Conservation (phyloP, 2,888 invertebrate species). For the Dasypogon diadema region DNA sequence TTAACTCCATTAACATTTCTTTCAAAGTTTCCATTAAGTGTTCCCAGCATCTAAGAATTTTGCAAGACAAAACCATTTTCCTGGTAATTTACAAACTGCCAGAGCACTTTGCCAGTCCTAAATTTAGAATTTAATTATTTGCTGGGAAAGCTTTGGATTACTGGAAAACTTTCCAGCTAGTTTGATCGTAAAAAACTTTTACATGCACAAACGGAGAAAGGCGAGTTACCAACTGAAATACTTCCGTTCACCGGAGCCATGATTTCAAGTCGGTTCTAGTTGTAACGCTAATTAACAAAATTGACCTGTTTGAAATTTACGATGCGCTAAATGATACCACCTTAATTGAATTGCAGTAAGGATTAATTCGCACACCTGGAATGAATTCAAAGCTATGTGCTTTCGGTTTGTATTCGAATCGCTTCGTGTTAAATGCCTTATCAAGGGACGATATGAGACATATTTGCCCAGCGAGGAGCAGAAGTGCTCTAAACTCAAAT, state of each 20-base stretch:
- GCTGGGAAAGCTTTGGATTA: not conserved
- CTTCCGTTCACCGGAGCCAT: not conserved
- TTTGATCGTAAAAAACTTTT: slow-evolving; percentile 14
- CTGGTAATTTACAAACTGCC: slow-evolving; percentile 15
- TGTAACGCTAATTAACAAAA: slow-evolving; percentile 16
- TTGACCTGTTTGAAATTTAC: slow-evolving; percentile 26
- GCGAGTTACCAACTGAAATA: not conserved
- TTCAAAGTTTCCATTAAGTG: slow-evolving; percentile 6
- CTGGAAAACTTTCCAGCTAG: slow-evolving; percentile 19
- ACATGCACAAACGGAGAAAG: not conserved
- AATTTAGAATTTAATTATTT: slow-evolving; percentile 34
- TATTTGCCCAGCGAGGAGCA: too few species aligned
- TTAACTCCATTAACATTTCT: slow-evolving; percentile 25
- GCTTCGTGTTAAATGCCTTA: too few species aligned
- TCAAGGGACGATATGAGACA: too few species aligned
- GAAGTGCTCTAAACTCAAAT: too few species aligned
- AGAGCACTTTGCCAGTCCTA: not conserved
- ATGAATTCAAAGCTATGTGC: too few species aligned
- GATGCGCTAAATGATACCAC: not conserved
- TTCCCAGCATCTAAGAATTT: slow-evolving; percentile 8
- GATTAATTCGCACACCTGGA: too few species aligned
- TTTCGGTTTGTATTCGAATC: too few species aligned
- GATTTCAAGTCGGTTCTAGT: slow-evolving; percentile 6
- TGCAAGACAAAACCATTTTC: slow-evolving; percentile 14
- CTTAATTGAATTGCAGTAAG: not conserved